phyloP scores from a whole-genome alignment of 2,888 invertebrate genomes.

The Pilophorus perplexus region DNA sequence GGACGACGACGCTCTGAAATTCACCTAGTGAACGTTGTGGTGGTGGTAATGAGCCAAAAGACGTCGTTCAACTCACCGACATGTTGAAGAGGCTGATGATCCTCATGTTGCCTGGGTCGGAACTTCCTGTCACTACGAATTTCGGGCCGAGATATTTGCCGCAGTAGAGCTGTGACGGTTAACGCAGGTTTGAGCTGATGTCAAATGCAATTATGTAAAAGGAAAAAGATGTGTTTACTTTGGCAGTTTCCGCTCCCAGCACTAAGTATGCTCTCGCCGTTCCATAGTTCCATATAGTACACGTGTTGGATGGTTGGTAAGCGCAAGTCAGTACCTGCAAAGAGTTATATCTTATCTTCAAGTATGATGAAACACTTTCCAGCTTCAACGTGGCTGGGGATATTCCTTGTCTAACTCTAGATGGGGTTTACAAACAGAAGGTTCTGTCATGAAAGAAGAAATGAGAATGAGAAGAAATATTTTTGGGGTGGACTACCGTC shows the following conservation, averaged over 20 bases:
- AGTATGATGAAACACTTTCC: too few species aligned
- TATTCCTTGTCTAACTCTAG: too few species aligned
- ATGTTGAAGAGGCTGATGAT: constrained; percentile 58
- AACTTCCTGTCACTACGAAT: constrained; percentile 62
- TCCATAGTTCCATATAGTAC: constrained; percentile 67
- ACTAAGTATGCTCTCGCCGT: constrained; percentile 62
- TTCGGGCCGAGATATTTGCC: constrained; percentile 61
- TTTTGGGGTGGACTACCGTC: too few species aligned
- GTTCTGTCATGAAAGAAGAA: too few species aligned
- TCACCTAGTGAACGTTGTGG: neutral
- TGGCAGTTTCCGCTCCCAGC: constrained; percentile 58
- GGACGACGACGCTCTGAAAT: constrained; percentile 32
- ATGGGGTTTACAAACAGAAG: too few species aligned
- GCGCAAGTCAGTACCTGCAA: constrained; percentile 64
- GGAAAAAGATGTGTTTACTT: constrained; percentile 39
- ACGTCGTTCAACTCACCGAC: constrained; percentile 28
- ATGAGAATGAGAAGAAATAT: too few species aligned
- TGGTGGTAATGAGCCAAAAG: neutral
- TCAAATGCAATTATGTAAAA: neutral
- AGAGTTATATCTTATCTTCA: too few species aligned
- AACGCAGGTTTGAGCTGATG: neutral
- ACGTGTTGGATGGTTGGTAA: constrained; percentile 61
- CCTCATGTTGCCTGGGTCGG: constrained; percentile 60
- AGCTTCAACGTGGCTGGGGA: too few species aligned
- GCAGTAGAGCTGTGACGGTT: constrained; percentile 58